These are phyloP conservation scores for Xyliphius kryptos DNA, from an alignment of 2,113 vertebrate genomes.

Conservation along the genomic window DNA sequence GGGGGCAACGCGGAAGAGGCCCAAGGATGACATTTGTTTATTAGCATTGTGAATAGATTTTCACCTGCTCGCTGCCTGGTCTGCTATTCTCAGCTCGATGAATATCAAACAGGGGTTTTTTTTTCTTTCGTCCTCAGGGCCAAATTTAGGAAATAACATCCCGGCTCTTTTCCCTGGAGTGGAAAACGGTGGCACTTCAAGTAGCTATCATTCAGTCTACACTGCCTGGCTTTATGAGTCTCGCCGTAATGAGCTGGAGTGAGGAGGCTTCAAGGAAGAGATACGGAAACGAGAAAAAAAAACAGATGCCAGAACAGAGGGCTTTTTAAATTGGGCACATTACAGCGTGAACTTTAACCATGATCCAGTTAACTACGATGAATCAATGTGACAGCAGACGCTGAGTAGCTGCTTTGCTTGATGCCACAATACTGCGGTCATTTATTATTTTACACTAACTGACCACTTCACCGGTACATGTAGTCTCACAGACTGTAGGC, in stretches of 20 bases:
- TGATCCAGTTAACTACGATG: slow-evolving; percentile 8
- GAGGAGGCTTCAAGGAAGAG: slow-evolving; percentile 10
- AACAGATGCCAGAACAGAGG: background rate
- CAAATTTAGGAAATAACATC: slow-evolving; percentile 66
- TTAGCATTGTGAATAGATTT: slow-evolving; percentile 71
- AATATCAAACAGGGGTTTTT: slow-evolving; percentile 74
- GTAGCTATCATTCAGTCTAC: slow-evolving; percentile 58
- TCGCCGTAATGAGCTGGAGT: slow-evolving; percentile 22
- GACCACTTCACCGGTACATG: too few species aligned
- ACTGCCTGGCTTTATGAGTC: slow-evolving; percentile 28
- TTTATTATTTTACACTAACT: too few species aligned
- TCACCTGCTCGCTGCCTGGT: slow-evolving; percentile 64
- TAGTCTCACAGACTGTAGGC: too few species aligned
- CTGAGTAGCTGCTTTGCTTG: background rate
- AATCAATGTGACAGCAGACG: background rate
- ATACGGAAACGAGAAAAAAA: slow-evolving; percentile 11
- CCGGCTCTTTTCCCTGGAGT: slow-evolving; percentile 44
- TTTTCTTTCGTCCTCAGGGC: slow-evolving; percentile 64
- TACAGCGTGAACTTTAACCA: slow-evolving; percentile 12
- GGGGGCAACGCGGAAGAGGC: slow-evolving; percentile 59
- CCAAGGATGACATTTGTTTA: slow-evolving; percentile 70
- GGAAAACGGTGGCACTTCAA: slow-evolving; percentile 61
- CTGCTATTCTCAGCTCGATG: slow-evolving; percentile 68
- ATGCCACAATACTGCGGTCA: background rate
- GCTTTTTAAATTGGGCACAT: slow-evolving; percentile 4